These are phyloP conservation scores for Conus canariensis DNA, from an alignment of 2,888 invertebrate genomes.

Conservation along the genomic window DNA sequence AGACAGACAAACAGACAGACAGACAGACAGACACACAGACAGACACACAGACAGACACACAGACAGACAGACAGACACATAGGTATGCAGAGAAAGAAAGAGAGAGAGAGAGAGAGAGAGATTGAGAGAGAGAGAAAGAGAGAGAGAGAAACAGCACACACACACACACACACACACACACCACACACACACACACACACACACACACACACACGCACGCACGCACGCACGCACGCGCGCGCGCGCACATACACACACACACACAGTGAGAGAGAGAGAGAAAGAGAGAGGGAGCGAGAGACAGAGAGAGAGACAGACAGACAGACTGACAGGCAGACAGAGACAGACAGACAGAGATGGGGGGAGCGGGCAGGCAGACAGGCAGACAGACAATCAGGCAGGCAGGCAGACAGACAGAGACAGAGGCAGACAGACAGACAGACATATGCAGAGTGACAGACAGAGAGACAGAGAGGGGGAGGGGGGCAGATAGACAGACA, in stretches of 20 bases:
- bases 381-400: not conserved
- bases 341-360: not conserved
- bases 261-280: not conserved
- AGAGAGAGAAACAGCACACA: not conserved
- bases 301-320: not conserved
- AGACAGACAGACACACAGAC: too few relatives aligned
- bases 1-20: too few relatives aligned
- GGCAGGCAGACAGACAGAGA: not conserved
- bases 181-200: too few relatives aligned
- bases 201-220: not conserved
- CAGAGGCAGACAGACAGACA: not conserved
- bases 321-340: not conserved
- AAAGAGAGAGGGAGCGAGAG: not conserved
- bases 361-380: not conserved
- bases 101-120: not conserved
- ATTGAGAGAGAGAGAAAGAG: not conserved
- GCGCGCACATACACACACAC: not conserved
- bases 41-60: too few relatives aligned
- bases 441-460: not conserved
- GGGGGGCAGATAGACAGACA: not conserved
- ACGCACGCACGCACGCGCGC: not conserved
- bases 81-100: not conserved
- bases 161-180: too few relatives aligned
- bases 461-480: not conserved
- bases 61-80: too few relatives aligned